Conservation (phyloP, 2,113 vertebrate genomes). For the Cheirogaleus medius region DNA sequence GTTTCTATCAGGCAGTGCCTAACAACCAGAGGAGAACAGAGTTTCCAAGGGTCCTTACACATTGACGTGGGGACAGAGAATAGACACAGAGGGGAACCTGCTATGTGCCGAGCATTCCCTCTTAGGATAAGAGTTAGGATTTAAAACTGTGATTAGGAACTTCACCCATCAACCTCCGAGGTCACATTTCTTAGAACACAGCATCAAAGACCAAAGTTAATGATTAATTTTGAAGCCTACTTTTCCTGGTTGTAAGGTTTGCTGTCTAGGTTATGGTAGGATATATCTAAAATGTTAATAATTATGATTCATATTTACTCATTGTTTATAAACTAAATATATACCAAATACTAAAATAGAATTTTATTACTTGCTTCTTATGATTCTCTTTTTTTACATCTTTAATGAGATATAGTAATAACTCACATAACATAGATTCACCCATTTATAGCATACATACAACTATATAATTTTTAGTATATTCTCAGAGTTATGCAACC, state of each 20-base stretch:
- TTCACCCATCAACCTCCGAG: background rate
- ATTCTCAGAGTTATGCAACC: background rate
- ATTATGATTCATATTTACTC: background rate
- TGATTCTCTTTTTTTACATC: background rate
- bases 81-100: background rate
- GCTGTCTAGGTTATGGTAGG: background rate
- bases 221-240: background rate
- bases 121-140: background rate
- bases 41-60: background rate
- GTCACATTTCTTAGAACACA: background rate
- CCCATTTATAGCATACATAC: background rate
- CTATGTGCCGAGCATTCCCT: background rate
- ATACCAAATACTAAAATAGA: background rate
- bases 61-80: background rate
- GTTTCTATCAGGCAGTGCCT: background rate
- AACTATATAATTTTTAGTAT: background rate
- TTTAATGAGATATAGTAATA: background rate
- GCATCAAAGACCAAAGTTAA: constrained; percentile 15
- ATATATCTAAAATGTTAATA: background rate
- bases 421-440: background rate
- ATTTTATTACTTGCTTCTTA: background rate
- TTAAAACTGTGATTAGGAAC: background rate
- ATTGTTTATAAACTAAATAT: background rate
- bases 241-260: constrained; percentile 4
- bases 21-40: background rate